These are phyloP conservation scores for Drosophila lacertosa DNA, from an alignment of 1,140 invertebrate genomes.

Conservation along the genomic window DNA sequence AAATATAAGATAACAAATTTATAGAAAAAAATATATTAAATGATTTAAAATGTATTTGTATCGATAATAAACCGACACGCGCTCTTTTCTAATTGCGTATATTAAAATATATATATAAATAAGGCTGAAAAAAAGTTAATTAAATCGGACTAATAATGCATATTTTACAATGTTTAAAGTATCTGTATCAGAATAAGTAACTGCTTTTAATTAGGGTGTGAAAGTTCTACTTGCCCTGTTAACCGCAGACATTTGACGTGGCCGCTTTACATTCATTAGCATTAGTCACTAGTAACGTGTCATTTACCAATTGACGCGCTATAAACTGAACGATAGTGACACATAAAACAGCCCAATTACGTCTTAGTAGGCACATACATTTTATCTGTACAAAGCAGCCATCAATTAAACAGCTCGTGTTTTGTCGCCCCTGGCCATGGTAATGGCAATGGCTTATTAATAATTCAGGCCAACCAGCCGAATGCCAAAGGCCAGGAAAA, in stretches of 20 bases:
- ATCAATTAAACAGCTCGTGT: slow-evolving; percentile 44
- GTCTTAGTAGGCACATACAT: not conserved
- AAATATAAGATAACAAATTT: no score
- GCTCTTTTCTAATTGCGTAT: no score
- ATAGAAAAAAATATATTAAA: no score
- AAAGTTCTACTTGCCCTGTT: not conserved
- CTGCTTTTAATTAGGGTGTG: not conserved
- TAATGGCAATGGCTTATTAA: slow-evolving; percentile 59
- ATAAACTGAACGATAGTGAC: slow-evolving; percentile 23
- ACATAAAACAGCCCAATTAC: slow-evolving; percentile 44
- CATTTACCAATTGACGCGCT: slow-evolving; percentile 13
- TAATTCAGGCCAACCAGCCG: slow-evolving; percentile 61
- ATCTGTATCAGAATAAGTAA: no score
- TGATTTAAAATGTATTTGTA: no score
- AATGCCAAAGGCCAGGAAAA: slow-evolving; percentile 2
- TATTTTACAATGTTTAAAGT: no score
- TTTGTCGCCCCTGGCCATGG: not conserved
- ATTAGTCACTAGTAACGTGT: slow-evolving; percentile 27
- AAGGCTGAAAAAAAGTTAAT: no score
- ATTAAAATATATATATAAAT: no score
- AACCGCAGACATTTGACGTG: not conserved
- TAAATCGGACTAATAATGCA: no score
- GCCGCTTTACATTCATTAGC: slow-evolving; percentile 6
- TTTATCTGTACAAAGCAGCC: slow-evolving; percentile 8
- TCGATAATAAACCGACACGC: no score